These are phyloP conservation scores for Molorchus minor DNA, from an alignment of 2,888 invertebrate genomes.

Conservation along the genomic window DNA sequence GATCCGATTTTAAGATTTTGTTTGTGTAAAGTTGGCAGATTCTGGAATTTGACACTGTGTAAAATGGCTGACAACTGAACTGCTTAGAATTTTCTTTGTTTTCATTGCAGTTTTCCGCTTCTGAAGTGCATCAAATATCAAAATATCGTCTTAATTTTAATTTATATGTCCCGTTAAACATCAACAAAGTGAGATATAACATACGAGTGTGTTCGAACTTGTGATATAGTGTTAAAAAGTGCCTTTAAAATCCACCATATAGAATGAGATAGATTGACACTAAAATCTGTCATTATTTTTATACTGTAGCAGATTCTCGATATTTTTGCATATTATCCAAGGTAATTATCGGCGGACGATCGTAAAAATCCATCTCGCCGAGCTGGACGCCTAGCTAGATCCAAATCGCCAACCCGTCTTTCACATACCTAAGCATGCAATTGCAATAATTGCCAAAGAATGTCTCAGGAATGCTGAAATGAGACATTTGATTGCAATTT, in stretches of 20 bases:
- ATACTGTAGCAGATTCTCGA: slow-evolving; percentile 52
- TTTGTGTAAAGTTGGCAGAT: slow-evolving; percentile 54
- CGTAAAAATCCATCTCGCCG: slow-evolving; percentile 45
- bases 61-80: slow-evolving; percentile 63
- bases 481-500: slow-evolving; percentile 60
- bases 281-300: slow-evolving; percentile 58
- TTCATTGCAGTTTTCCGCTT: slow-evolving; percentile 60
- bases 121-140: slow-evolving; percentile 48
- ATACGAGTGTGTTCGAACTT: slow-evolving; percentile 27
- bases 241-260: slow-evolving; percentile 59
- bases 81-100: slow-evolving; percentile 63
- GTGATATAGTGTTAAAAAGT: slow-evolving; percentile 49
- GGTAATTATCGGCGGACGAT: slow-evolving; percentile 51
- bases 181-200: slow-evolving; percentile 30
- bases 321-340: slow-evolving; percentile 53
- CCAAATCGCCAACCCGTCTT: neutral
- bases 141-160: slow-evolving; percentile 32
- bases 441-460: slow-evolving; percentile 50
- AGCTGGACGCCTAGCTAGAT: no score
- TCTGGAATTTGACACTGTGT: slow-evolving; percentile 63
- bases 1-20: slow-evolving; percentile 27
- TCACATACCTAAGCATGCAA: slow-evolving; percentile 39
- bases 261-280: slow-evolving; percentile 60
- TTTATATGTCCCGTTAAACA: slow-evolving; percentile 15
- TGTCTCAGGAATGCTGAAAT: slow-evolving; percentile 57